phyloP scores from a whole-genome alignment of 2,888 invertebrate species.

The Caprella mutica region DNA sequence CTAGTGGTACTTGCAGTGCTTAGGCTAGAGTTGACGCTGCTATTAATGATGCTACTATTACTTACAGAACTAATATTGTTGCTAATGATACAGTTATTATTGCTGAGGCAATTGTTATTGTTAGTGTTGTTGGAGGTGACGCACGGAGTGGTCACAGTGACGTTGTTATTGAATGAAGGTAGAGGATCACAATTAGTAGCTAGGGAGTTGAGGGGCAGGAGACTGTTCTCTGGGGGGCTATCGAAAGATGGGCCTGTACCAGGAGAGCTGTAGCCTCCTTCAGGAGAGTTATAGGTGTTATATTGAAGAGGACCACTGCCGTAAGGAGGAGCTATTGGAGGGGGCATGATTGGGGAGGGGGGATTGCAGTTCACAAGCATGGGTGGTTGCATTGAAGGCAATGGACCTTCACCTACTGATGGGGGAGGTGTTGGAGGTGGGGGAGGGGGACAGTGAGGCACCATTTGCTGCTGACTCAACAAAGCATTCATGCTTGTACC shows the following conservation, averaged over 20 bases:
- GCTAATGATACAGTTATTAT: too few species aligned
- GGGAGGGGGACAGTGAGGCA: conserved; percentile 41
- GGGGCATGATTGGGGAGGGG: conserved; percentile 22
- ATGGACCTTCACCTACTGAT: conserved; percentile 24
- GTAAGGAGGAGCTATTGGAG: conserved; percentile 24
- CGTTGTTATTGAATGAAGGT: too few species aligned
- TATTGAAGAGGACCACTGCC: conserved; percentile 18
- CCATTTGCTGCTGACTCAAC: conserved; percentile 23
- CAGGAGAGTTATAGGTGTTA: conserved; percentile 15
- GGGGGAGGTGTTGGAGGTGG: conserved; percentile 40
- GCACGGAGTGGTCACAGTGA: too few species aligned
- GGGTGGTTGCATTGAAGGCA: conserved; percentile 33
- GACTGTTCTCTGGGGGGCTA: conserved; percentile 24
- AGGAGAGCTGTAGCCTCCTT: conserved; percentile 19
- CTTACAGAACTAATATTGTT: too few species aligned
- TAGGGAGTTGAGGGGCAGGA: conserved; percentile 41
- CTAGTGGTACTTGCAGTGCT: conserved; percentile 44
- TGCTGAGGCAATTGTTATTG: too few species aligned
- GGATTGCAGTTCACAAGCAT: conserved; percentile 16
- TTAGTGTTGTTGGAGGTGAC: too few species aligned
- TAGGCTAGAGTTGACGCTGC: conserved; percentile 8
- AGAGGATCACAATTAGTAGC: conserved; percentile 10
- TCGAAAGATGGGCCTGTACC: conserved; percentile 23
- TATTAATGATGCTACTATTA: not conserved
- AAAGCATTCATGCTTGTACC: conserved; percentile 38